Evolutionary conservation across 30 jellyfish, hydroid and myxozoan species (phyloP).

Genomic region (Aurelia aurita): DNA sequence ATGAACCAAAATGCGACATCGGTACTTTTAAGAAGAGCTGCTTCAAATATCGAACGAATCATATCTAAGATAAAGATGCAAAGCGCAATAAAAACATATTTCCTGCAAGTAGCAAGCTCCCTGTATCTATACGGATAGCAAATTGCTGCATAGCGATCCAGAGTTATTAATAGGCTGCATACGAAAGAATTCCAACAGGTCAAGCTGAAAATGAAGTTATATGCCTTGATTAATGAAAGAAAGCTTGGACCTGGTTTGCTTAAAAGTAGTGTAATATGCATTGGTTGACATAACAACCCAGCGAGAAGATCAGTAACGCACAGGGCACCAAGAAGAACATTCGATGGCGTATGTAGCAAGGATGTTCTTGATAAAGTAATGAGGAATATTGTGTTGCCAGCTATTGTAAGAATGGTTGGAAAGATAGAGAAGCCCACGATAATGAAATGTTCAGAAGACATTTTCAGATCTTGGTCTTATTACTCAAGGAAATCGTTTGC

Average conservation of each 20-base stretch:
- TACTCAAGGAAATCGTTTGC: too few relatives aligned
- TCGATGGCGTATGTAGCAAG: too few relatives aligned
- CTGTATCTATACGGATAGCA: slow-evolving; percentile 12
- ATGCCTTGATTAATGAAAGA: not conserved
- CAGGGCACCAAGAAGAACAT: slow-evolving; percentile 1
- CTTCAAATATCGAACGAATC: too few relatives aligned
- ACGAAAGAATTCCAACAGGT: slow-evolving; percentile 7
- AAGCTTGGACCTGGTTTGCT: not conserved
- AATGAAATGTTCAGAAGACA: too few relatives aligned
- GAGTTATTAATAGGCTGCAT: too few relatives aligned
- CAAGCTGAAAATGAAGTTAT: slow-evolving; percentile 3
- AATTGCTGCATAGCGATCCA: too few relatives aligned
- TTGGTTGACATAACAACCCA: slow-evolving; percentile 9
- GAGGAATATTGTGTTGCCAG: slow-evolving; percentile 17
- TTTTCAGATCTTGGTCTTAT: too few relatives aligned
- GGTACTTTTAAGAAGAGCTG: not conserved
- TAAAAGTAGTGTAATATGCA: not conserved
- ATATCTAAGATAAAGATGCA: too few relatives aligned
- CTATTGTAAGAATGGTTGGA: too few relatives aligned
- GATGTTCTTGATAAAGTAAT: slow-evolving; percentile 3
- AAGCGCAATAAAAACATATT: too few relatives aligned
- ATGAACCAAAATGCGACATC: too few relatives aligned
- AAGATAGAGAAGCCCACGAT: too few relatives aligned
- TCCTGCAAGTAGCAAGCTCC: not conserved
- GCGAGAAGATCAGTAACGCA: slow-evolving; percentile 7